Base-by-base conservation (phyloP, 1,140 invertebrate species). In the Neodiprion fabricii region DNA sequence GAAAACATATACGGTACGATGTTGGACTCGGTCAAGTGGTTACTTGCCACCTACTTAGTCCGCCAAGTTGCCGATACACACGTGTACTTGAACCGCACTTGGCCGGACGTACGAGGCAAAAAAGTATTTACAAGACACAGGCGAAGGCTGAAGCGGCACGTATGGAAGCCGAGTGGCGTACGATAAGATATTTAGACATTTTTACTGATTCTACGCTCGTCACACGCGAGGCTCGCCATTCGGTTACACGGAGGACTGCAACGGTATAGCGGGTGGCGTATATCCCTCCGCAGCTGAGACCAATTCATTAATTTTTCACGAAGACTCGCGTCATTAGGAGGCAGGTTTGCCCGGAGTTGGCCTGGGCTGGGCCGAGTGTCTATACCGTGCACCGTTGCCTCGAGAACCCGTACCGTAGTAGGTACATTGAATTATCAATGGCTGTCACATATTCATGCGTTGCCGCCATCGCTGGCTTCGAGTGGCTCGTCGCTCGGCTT, bases 391-490 rank as follows among this genome's bases (percentile, higher is more conserved):
- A 5, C 53, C 53, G n/a, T 61, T 61, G 53, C 53, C n/a, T 12
- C 53, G 53, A 14, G 53, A 53, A 17, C 53, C 8, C 11, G 53
- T 61, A 14, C 53, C n/a, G n/a, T 11, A 4, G n/a, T 11, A n/a
- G 11, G 8, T 61, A 8, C 53, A 61, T 61, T 61, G 53, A 61
- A 61, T 61, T 61, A 61, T 61, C 53, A 61, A 61, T 61, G 53
- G 53, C 53, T 61, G 53, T 61, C 53, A 61, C 53, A 61, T 61
- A 61, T 61, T 61, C 53, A 61, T 61, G 53, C 53, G 11, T 61
- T 11, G 53, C 53, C 53, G 53, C 53, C 53, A 61, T 61, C 53
- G 53, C 53, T 40, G 28, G 2, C 28, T 61, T 17, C 53, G 11
- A 40, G 28, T 40, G 5, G 28, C 28, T 40, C 28, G 2, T 40